These are phyloP conservation scores for Mellilla xanthometata DNA, from an alignment of 2,888 invertebrate genomes.

Conservation along the genomic window DNA sequence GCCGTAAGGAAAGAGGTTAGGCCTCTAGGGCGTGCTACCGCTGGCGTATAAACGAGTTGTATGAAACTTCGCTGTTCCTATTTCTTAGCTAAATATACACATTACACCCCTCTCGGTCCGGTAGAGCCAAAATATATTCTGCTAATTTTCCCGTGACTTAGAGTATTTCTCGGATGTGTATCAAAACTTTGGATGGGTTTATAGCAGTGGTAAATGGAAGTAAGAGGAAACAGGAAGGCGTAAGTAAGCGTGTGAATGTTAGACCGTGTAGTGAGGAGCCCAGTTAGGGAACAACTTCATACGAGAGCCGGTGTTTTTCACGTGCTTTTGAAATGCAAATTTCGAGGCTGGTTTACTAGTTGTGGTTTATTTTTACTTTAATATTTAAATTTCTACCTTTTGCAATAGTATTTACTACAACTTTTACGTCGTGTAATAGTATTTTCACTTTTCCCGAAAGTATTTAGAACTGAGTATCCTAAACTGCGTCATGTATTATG, in stretches of 20 bases:
- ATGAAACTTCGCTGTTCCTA: constrained; percentile 56
- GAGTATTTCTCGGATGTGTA: constrained; percentile 26
- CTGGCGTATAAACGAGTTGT: constrained; percentile 58
- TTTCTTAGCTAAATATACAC: constrained; percentile 54
- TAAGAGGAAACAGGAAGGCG: constrained; percentile 25
- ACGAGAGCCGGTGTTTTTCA: constrained; percentile 7
- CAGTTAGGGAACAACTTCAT: constrained; percentile 11
- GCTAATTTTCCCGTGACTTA: constrained; percentile 34
- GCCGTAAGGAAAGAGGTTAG: constrained; percentile 53
- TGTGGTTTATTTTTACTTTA: no score
- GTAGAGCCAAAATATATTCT: constrained; percentile 14
- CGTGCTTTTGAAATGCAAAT: constrained; percentile 6
- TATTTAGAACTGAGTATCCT: no score
- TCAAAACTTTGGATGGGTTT: constrained; percentile 33
- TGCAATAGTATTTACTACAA: no score
- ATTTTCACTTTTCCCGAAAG: no score
- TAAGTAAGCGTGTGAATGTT: constrained; percentile 27
- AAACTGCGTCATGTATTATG: no score
- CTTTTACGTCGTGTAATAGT: no score
- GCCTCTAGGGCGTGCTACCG: constrained; percentile 62
- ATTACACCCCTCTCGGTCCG: constrained; percentile 38
- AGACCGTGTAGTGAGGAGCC: constrained; percentile 10
- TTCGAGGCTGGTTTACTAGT: neutral
- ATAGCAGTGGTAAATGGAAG: constrained; percentile 29
- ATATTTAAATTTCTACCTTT: no score